These are phyloP conservation scores for Luehdorfia chinensis DNA, from an alignment of 1,140 invertebrate species.

Conservation along the genomic window DNA sequence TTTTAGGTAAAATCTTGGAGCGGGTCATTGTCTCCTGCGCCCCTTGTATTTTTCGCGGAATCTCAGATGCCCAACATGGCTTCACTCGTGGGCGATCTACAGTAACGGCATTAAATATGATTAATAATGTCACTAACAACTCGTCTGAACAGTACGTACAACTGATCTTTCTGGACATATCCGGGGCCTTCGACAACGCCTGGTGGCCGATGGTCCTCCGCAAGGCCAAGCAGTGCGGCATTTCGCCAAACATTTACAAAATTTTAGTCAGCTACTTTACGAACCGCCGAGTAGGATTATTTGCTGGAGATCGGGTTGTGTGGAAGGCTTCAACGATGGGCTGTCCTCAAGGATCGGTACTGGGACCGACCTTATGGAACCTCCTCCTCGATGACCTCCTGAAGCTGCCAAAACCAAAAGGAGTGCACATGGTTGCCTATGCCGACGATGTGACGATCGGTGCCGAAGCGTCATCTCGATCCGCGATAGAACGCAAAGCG, in stretches of 20 bases:
- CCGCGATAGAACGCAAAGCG: slow-evolving; percentile 20
- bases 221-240: slow-evolving; percentile 26
- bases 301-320: slow-evolving; percentile 16
- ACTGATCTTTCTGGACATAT: slow-evolving; percentile 60
- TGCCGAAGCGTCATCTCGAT: not conserved
- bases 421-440: not conserved
- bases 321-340: no score
- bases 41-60: slow-evolving; percentile 6
- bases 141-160: slow-evolving; percentile 30
- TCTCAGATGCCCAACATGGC: slow-evolving; percentile 46
- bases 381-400: no score
- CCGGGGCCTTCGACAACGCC: no score
- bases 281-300: slow-evolving; percentile 27
- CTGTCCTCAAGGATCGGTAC: no score
- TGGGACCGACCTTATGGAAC: no score
- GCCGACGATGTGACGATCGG: not conserved
- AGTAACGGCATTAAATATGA: slow-evolving; percentile 38
- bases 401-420: not conserved
- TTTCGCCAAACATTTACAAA: slow-evolving; percentile 31
- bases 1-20: slow-evolving; percentile 59
- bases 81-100: slow-evolving; percentile 46
- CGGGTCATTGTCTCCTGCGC: slow-evolving; percentile 35
- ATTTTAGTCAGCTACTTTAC: slow-evolving; percentile 49
- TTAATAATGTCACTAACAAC: no score
- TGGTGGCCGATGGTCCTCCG: slow-evolving; percentile 53